Conservation (phyloP, 2,113 vertebrate species). For the Spizaetus ornatus region DNA sequence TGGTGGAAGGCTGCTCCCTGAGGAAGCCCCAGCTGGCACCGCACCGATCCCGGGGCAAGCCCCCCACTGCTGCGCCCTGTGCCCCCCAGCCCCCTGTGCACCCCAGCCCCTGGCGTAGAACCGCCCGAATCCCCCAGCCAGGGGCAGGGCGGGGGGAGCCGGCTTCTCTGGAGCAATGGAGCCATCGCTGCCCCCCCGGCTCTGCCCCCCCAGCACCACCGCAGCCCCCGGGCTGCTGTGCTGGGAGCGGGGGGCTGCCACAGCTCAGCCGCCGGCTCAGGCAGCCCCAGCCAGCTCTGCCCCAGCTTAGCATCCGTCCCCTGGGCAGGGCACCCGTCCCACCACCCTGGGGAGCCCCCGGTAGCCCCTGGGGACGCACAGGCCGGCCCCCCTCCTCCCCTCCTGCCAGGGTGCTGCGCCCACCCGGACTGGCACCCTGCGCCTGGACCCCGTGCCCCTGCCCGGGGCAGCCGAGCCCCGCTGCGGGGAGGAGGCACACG, state of each 20-base stretch:
- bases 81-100: too few species aligned
- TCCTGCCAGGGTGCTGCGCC: background rate
- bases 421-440: background rate
- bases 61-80: rapidly evolving
- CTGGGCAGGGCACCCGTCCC: background rate
- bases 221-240: rapidly evolving
- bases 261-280: background rate
- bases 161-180: background rate
- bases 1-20: background rate
- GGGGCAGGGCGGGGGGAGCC: rapidly evolving
- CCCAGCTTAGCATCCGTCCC: background rate
- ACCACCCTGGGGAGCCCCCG: rapidly evolving
- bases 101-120: background rate
- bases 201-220: background rate
- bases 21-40: background rate
- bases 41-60: background rate
- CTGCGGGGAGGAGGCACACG: rapidly evolving
- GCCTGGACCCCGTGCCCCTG: rapidly evolving
- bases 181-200: rapidly evolving
- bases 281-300: background rate
- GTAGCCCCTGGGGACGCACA: rapidly evolving
- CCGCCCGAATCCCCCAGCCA: background rate
- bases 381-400: rapidly evolving
- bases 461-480: rapidly evolving
- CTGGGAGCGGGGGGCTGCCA: rapidly evolving